Percentiles rank a stretch among this genome's conserved stretches.
phyloP scores from a whole-genome alignment of 2,888 invertebrate species.

The Eilema depressum region DNA sequence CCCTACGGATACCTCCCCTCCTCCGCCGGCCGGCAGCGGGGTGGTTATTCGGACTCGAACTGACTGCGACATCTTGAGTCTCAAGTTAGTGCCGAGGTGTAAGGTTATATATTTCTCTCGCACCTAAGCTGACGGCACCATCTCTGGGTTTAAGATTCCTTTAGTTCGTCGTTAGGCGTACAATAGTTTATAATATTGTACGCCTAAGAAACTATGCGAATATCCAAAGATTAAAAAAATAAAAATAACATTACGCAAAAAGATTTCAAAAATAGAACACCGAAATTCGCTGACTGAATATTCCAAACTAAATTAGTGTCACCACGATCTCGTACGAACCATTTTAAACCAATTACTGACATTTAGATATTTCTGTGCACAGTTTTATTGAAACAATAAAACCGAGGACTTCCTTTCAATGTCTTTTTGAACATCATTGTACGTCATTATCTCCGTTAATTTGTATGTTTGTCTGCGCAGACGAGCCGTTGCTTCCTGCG shows the following conservation, averaged over 20 bases:
- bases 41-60: too few relatives aligned
- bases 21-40: too few relatives aligned
- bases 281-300: neutral
- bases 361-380: conserved; percentile 1
- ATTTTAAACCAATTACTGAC: neutral
- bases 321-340: neutral
- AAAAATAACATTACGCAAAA: neutral
- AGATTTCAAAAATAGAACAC: neutral
- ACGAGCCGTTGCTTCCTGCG: conserved; percentile 15
- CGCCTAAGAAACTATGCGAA: neutral
- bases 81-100: too few relatives aligned
- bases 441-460: conserved; percentile 14
- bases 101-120: too few relatives aligned
- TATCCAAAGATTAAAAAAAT: too few relatives aligned
- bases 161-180: too few relatives aligned
- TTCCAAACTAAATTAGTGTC: neutral
- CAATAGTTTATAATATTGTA: too few relatives aligned
- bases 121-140: too few relatives aligned
- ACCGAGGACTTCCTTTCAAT: conserved; percentile 1
- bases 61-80: too few relatives aligned
- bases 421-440: conserved; percentile 2
- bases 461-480: conserved; percentile 13
- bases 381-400: conserved; percentile 19
- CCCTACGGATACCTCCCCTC: too few relatives aligned
- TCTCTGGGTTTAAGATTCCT: too few relatives aligned